Base-by-base conservation (phyloP, 2,888 invertebrate genomes). In the Oligia latruncula region DNA sequence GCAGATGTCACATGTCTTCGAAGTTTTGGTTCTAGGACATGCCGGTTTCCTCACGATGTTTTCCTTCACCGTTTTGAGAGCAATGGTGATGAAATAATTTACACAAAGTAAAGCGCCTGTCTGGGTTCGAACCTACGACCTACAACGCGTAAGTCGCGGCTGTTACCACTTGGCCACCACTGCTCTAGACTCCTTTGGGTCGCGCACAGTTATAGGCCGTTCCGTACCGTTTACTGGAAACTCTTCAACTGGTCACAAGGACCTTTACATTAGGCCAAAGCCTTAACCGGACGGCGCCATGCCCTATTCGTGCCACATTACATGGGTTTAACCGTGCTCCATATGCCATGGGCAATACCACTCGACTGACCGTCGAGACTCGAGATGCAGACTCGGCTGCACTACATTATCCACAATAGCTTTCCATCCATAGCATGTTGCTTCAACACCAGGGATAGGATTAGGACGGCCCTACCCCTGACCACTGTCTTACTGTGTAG, bases 401-500 rank as follows among this genome's bases (percentile, higher is more conserved):
- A 49, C 76, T 77, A 66, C 84, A 55, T n/a, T 58, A 71, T 82
- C 88, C 88, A 80, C 88, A 87, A 89, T 81, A 89, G 88, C 83
- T 77, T 55, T 60, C 66, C 60, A 0, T 35, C 52, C 71, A 60
- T 1, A 82, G 82, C 88, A 0, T 78, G 84, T 87, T 84, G 90
- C 87, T 80, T 78, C 83, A 79, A 74, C 79, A 72, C 73, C 80
- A 75, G 90, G 55, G 52, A 76, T 77, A 74, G 82, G 72, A 8
- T 86, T 82, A 87, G 75, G 40, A 79, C 86, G 87, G 90, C 79
- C 72, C 82, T 68, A 80, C 81, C 72, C 74, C 86, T 82, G 78
- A 88, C 65, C 49, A 87, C 90, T 85, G 81, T 58, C 23, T 71
- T 71, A 85, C 90, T 90, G 90, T 85, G 90, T 90, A 89, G 90